A percentile compares a stretch with the other conserved stretches of the same genome.
phyloP scores from a whole-genome alignment of 2,888 invertebrate genomes.

The Altica lythri region DNA sequence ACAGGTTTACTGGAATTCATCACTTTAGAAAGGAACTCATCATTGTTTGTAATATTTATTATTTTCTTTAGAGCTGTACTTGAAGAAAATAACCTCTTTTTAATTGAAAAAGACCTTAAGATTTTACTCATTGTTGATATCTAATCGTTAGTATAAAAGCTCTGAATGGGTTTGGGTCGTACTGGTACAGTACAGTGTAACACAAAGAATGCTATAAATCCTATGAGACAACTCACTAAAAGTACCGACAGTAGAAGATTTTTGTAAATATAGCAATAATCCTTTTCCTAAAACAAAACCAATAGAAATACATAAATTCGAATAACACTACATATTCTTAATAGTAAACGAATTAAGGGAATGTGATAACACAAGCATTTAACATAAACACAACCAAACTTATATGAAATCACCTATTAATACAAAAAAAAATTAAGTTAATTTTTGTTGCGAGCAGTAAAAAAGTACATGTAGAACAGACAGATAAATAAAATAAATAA shows the following conservation, averaged over 20 bases:
- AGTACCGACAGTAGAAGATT: conserved; percentile 57
- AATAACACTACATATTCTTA: too few species aligned
- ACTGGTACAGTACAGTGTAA: conserved; percentile 59
- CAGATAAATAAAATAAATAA: too few species aligned
- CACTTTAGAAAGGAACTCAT: conserved; percentile 79
- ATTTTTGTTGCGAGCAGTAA: too few species aligned
- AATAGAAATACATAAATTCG: neutral
- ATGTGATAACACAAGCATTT: too few species aligned
- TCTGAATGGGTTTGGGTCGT: conserved; percentile 57
- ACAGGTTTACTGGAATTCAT: conserved; percentile 84
- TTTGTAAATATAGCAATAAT: conserved; percentile 61
- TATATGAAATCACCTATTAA: too few species aligned
- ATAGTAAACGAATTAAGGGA: too few species aligned
- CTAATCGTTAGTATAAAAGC: conserved; percentile 43
- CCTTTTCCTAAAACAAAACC: conserved; percentile 57
- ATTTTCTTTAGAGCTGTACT: conserved; percentile 52
- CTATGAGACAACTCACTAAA: conserved; percentile 56
- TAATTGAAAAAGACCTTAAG: neutral
- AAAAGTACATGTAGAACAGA: too few species aligned
- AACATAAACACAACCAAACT: too few species aligned
- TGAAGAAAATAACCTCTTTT: conserved; percentile 35
- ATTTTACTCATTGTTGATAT: conserved; percentile 32
- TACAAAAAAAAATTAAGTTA: too few species aligned
- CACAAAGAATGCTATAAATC: conserved; percentile 58
- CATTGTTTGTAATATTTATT: conserved; percentile 69